phyloP scores from a whole-genome alignment of 2,113 vertebrate species.

The Vidua macroura region DNA sequence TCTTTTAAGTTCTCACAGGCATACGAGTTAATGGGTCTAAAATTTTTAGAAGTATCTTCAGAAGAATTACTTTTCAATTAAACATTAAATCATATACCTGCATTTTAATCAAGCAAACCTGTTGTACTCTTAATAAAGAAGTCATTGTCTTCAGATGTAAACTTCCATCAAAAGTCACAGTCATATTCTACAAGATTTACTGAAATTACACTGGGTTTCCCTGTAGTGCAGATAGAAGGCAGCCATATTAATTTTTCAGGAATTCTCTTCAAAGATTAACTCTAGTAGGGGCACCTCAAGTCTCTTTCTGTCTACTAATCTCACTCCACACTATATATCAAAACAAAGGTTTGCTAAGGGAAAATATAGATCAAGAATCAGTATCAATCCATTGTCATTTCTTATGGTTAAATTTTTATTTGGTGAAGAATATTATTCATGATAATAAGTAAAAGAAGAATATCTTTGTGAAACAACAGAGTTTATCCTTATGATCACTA shows the following conservation, averaged over 20 bases:
- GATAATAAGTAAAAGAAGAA: neutral
- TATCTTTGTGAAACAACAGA: neutral
- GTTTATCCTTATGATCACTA: neutral
- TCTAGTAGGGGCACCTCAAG: constrained; percentile 5
- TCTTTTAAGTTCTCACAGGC: neutral
- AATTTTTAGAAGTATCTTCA: constrained; percentile 33
- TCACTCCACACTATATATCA: neutral
- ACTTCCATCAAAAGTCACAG: constrained; percentile 35
- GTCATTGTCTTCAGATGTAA: constrained; percentile 43
- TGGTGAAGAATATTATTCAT: neutral
- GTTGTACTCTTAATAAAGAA: constrained; percentile 39
- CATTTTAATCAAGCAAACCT: constrained; percentile 29
- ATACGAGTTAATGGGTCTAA: neutral
- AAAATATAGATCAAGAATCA: neutral
- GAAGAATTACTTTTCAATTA: constrained; percentile 39
- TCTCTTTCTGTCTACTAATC: neutral
- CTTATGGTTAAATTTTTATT: neutral
- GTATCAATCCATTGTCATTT: neutral
- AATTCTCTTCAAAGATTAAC: constrained; percentile 52
- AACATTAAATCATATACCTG: constrained; percentile 25
- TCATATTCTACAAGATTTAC: constrained; percentile 62
- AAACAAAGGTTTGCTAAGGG: neutral
- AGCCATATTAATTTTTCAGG: constrained; percentile 46
- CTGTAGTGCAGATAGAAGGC: constrained; percentile 43
- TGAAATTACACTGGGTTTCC: constrained; percentile 63